A percentile compares a stretch with the other conserved stretches of the same genome.
Conservation (phyloP, 2,797 vertebrate species). For the Hozukius guyotensis region DNA sequence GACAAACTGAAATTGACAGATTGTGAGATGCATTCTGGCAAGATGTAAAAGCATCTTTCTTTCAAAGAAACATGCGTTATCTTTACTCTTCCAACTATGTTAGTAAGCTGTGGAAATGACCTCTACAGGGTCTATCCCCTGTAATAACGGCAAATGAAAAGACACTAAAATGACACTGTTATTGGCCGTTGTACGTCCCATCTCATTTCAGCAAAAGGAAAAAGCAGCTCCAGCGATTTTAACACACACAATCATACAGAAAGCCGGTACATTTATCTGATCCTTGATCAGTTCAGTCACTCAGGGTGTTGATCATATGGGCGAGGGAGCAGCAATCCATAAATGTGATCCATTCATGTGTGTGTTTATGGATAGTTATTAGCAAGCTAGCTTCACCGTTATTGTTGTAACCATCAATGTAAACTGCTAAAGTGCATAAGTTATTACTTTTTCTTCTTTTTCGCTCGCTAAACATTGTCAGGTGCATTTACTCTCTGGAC, state of each 20-base stretch:
- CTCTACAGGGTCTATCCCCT: background rate
- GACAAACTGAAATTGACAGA: background rate
- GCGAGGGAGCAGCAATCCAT: background rate
- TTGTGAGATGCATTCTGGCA: background rate
- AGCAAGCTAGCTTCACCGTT: background rate
- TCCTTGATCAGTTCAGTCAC: background rate
- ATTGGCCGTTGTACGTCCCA: fast-evolving
- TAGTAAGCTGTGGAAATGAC: background rate
- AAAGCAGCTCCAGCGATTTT: background rate
- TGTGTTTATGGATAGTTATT: background rate
- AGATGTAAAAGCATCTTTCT: background rate
- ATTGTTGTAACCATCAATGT: background rate
- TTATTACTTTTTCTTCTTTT: background rate
- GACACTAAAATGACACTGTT: background rate
- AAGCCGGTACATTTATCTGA: background rate
- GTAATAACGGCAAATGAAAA: background rate
- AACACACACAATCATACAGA: background rate
- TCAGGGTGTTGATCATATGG: background rate
- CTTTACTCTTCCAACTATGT: background rate
- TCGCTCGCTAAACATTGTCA: background rate
- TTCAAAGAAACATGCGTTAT: background rate
- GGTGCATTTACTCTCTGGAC: background rate
- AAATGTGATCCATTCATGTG: background rate
- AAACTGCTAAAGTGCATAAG: background rate
- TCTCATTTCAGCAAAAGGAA: background rate